Conservation (phyloP, 1,140 invertebrate genomes). For the Thaumetopoea pityocampa region DNA sequence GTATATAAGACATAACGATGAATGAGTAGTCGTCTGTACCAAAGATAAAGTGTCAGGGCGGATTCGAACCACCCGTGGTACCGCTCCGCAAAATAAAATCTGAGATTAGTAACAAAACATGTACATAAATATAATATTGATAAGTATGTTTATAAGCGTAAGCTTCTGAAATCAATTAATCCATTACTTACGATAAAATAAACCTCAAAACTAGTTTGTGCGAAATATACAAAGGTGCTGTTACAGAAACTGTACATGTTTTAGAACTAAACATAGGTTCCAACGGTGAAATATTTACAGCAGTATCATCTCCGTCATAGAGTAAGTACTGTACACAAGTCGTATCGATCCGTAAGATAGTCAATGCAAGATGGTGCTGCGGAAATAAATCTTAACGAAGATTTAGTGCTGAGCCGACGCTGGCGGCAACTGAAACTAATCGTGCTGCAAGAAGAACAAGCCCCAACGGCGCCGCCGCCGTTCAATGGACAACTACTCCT, state of each 20-base stretch:
- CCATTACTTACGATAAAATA: conserved; percentile 71
- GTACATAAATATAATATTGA: conserved; percentile 74
- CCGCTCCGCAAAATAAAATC: conserved; percentile 59
- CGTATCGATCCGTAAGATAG: conserved; percentile 70
- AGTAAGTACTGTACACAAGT: conserved; percentile 70
- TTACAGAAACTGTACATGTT: conserved; percentile 78
- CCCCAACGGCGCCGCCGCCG: conserved; percentile 45
- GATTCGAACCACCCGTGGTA: conserved; percentile 43
- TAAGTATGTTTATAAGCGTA: conserved; percentile 75
- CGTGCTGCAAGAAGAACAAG: conserved; percentile 77
- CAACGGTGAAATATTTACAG: conserved; percentile 77
- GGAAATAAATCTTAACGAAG: conserved; percentile 75
- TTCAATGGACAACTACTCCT: conserved; percentile 75
- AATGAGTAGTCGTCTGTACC: conserved; percentile 71
- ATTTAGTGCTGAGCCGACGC: conserved; percentile 69
- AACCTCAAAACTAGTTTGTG: conserved; percentile 73
- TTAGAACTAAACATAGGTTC: conserved; percentile 77
- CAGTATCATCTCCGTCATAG: conserved; percentile 66
- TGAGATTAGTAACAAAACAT: conserved; percentile 77
- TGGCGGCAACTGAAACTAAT: conserved; percentile 76
- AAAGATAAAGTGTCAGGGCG: conserved; percentile 23
- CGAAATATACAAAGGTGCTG: conserved; percentile 76
- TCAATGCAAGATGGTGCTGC: conserved; percentile 76
- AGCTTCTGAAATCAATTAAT: conserved; percentile 73
- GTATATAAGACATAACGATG: conserved; percentile 39